Evolutionary conservation across 2,888 invertebrate genomes (phyloP).

Genomic region (Drosophila siamana): DNA sequence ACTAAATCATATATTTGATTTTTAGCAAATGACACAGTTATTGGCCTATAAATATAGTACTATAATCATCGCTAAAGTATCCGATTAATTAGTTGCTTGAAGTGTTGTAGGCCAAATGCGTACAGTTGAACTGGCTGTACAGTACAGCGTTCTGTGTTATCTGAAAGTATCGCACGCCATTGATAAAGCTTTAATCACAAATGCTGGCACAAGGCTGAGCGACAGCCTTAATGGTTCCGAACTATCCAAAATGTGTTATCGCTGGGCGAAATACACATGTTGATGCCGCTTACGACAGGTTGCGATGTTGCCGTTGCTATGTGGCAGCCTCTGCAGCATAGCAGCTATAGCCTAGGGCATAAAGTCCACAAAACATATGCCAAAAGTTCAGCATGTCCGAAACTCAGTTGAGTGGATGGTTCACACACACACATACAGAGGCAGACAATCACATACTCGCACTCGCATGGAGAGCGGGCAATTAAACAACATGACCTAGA

Average conservation of each 20-base stretch:
- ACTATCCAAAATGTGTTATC: conserved; percentile 15
- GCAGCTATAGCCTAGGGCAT: conserved; percentile 17
- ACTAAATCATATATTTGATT: too few species aligned
- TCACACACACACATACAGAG: conserved; percentile 10
- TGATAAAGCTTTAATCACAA: conserved; percentile 11
- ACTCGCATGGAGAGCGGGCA: conserved; percentile 43
- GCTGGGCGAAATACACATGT: conserved; percentile 2
- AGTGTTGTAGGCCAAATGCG: not conserved
- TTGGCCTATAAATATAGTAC: not conserved
- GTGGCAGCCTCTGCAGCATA: not conserved
- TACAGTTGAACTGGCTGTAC: not conserved
- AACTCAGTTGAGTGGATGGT: conserved; percentile 16
- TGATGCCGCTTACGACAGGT: conserved; percentile 16
- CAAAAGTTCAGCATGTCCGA: conserved; percentile 38
- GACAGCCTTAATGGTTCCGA: conserved; percentile 1
- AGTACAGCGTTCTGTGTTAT: not conserved
- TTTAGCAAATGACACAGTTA: too few species aligned
- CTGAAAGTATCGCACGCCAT: conserved; percentile 6
- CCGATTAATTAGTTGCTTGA: conserved; percentile 2
- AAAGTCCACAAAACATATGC: conserved; percentile 42
- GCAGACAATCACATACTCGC: not conserved
- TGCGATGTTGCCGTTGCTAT: conserved; percentile 28
- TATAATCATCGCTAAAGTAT: not conserved
- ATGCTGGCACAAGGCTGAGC: not conserved
- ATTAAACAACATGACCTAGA: conserved; percentile 74